A percentile compares a stretch with the other conserved stretches of the same genome.
Evolutionary conservation across 2,888 invertebrate species (phyloP).

Genomic region (Epirrita christyi): DNA sequence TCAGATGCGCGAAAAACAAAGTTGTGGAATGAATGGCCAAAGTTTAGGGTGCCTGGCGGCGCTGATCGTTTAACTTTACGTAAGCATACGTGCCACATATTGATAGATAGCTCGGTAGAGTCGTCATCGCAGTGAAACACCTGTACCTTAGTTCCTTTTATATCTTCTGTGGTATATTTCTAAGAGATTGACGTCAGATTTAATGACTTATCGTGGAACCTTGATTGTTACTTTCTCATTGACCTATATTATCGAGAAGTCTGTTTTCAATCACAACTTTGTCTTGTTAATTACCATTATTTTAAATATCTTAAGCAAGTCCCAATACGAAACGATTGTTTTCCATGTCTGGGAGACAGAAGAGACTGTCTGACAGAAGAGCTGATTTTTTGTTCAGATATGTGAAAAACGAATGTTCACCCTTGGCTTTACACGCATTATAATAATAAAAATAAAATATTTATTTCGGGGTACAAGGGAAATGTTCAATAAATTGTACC

Average conservation of each 20-base stretch:
- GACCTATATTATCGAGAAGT: slow-evolving; percentile 13
- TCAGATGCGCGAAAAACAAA: no score
- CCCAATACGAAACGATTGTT: not conserved
- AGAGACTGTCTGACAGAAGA: not conserved
- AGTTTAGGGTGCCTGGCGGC: no score
- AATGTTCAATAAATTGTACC: no score
- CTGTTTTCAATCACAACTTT: slow-evolving; percentile 21
- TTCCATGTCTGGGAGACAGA: no score
- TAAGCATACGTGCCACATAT: no score
- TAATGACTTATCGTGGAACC: slow-evolving; percentile 47
- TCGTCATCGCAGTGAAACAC: not conserved
- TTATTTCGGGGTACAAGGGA: no score
- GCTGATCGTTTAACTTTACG: no score
- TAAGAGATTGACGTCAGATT: slow-evolving; percentile 57
- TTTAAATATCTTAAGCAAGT: not conserved
- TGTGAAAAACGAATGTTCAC: no score
- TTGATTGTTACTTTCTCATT: slow-evolving; percentile 27
- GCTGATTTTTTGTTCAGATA: not conserved
- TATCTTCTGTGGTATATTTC: slow-evolving; percentile 33
- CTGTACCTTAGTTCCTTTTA: not conserved
- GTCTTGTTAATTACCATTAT: slow-evolving; percentile 9
- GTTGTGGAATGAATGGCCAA: no score
- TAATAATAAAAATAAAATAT: no score
- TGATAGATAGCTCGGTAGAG: not conserved
- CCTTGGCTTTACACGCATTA: no score